A percentile compares a stretch with the other conserved stretches of the same genome.
Evolutionary conservation across 2,888 invertebrate genomes (phyloP).

Genomic region (Rhabditophanes sp.): DNA sequence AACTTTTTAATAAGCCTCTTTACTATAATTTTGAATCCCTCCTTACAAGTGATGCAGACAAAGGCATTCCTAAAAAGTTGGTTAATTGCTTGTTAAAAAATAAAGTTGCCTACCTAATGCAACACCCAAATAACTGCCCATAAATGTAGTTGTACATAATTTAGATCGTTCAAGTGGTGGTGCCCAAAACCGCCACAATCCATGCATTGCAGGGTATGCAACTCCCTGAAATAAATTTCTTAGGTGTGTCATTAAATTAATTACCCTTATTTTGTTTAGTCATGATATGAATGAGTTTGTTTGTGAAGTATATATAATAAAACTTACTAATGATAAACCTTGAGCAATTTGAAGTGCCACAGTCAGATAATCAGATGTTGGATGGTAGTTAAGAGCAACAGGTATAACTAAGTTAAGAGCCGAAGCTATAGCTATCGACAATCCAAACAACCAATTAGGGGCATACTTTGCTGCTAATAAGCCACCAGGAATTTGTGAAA

Average conservation of each 20-base stretch:
- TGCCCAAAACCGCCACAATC: conserved; percentile 97
- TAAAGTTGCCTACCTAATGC: conserved; percentile 86
- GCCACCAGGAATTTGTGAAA: conserved; percentile 93
- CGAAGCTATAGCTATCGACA: conserved; percentile 74
- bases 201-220: conserved; percentile 94
- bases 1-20: no score
- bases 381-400: conserved; percentile 61
- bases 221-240: conserved; percentile 95
- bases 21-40: no score
- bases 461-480: conserved; percentile 87
- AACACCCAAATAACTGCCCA: conserved; percentile 86
- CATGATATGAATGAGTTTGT: no score
- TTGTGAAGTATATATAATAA: no score
- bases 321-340: conserved; percentile 67
- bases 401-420: conserved; percentile 80
- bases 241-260: conserved; percentile 72
- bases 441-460: conserved; percentile 83
- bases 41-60: no score
- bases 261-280: no score
- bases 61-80: no score
- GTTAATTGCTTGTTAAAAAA: no score
- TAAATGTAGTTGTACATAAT: conserved; percentile 85
- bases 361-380: conserved; percentile 53
- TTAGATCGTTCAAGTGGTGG: conserved; percentile 88
- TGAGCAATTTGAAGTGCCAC: conserved; percentile 75